Evolutionary conservation across 2,888 invertebrate genomes (phyloP).

Genomic region (Acanthosepion esculentum): DNA sequence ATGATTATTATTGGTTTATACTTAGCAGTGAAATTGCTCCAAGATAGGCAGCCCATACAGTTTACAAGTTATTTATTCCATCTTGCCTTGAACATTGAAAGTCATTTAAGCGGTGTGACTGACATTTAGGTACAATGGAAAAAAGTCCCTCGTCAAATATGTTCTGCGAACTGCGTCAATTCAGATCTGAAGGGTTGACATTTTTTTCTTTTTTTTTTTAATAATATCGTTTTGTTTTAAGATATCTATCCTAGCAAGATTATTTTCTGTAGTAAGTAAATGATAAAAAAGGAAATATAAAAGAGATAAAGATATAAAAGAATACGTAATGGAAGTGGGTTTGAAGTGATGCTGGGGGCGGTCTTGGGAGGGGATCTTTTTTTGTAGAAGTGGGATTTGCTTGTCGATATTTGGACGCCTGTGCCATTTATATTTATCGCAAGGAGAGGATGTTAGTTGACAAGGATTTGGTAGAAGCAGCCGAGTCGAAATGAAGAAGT

Average conservation of each 20-base stretch:
- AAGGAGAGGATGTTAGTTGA: background rate
- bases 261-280: too few relatives aligned
- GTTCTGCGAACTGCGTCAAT: background rate
- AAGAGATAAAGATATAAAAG: background rate
- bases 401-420: too few relatives aligned
- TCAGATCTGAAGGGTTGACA: background rate
- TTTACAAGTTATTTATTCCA: background rate
- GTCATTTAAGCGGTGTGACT: background rate
- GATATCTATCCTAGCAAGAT: too few relatives aligned
- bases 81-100: background rate
- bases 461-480: background rate
- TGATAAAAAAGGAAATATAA: background rate
- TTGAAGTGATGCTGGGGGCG: too few relatives aligned
- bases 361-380: too few relatives aligned
- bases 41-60: background rate
- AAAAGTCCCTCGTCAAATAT: background rate
- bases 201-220: background rate
- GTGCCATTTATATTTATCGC: background rate
- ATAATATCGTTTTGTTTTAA: background rate
- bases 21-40: too few relatives aligned
- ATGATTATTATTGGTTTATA: too few relatives aligned
- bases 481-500: background rate
- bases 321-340: too few relatives aligned
- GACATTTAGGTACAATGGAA: background rate
- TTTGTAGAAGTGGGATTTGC: too few relatives aligned